A percentile compares a stretch with the other conserved stretches of the same genome.
phyloP scores from a whole-genome alignment of 2,113 vertebrate genomes.

The Scomber japonicus region DNA sequence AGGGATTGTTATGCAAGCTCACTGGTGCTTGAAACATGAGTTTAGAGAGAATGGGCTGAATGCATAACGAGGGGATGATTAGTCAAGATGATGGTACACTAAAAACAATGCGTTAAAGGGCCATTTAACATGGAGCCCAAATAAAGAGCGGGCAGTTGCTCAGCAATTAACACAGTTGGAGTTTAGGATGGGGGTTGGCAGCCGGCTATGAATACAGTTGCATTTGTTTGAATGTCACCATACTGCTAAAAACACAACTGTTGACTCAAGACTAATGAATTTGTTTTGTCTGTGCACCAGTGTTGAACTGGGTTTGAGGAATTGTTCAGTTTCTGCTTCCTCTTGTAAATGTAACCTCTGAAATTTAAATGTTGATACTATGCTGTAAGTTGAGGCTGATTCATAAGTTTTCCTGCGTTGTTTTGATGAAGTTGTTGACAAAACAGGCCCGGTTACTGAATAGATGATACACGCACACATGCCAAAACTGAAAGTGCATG shows the following conservation, averaged over 20 bases:
- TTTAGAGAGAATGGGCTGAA: slow-evolving; percentile 42
- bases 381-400: no score
- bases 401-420: no score
- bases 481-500: no score
- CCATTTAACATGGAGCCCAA: slow-evolving; percentile 39
- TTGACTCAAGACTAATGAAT: slow-evolving; percentile 31
- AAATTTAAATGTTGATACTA: neutral
- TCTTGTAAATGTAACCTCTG: neutral
- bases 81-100: slow-evolving; percentile 36
- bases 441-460: no score
- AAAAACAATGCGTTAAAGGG: slow-evolving; percentile 49
- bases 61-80: slow-evolving; percentile 67
- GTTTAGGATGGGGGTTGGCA: neutral
- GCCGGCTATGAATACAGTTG: slow-evolving; percentile 6
- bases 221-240: slow-evolving; percentile 32
- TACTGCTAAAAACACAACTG: slow-evolving; percentile 35
- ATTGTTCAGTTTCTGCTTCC: neutral
- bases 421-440: no score
- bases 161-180: slow-evolving; percentile 57
- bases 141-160: slow-evolving; percentile 47
- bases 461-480: no score
- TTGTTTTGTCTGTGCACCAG: slow-evolving; percentile 22
- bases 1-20: slow-evolving; percentile 61
- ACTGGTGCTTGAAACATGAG: slow-evolving; percentile 46
- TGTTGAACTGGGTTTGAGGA: neutral